Base-by-base conservation (phyloP, 2,113 vertebrate genomes). In the Thunnus thynnus region DNA sequence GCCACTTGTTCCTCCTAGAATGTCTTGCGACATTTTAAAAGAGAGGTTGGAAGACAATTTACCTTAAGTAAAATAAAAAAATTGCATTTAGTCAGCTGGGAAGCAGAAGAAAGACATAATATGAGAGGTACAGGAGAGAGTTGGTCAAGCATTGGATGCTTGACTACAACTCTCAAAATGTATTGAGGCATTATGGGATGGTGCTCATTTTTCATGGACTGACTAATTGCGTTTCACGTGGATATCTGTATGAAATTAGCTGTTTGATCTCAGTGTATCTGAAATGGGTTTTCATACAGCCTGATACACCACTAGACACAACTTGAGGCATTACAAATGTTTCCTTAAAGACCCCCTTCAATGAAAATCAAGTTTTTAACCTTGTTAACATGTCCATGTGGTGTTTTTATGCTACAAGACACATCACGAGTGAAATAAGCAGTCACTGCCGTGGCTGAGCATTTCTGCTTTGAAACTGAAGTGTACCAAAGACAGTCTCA, bases 201-300 rank as follows among this genome's bases (percentile, higher is more conserved):
- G 14, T 11, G 56, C 58, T 78, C 52, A 7, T 52, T 90, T 90
- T 83, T 87, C 72, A 84, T 60, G 8, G 76, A 9, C 64, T 80
- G 57, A 57, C 41, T 84, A 68, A 82, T 86, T 90, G 50, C 58
- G 64, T 76, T 80, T 71, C 70, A 41, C 58, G 47, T 20, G 62
- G 52, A 70, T 82, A 51, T 69, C 30, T 47, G 82, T 70, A 16
- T 57, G 7, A 82, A 86, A 65, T 79, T 46, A 80, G 71, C 60
- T 9, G 61, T 76, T 63, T 76, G 76, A 56, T 84, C 56, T 85
- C 16, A 10, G 63, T 73, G 60, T 51, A 3, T 61, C 67, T 80
- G 44, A 32, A 73, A 69, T 60, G 22, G 50, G 52, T 66, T 79
- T 80, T 66, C 67, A 61, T 20, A 17, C 36, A 36, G 41, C n/a